These are phyloP conservation scores for Agrochola lota DNA, from an alignment of 2,888 invertebrate genomes.

Conservation along the genomic window DNA sequence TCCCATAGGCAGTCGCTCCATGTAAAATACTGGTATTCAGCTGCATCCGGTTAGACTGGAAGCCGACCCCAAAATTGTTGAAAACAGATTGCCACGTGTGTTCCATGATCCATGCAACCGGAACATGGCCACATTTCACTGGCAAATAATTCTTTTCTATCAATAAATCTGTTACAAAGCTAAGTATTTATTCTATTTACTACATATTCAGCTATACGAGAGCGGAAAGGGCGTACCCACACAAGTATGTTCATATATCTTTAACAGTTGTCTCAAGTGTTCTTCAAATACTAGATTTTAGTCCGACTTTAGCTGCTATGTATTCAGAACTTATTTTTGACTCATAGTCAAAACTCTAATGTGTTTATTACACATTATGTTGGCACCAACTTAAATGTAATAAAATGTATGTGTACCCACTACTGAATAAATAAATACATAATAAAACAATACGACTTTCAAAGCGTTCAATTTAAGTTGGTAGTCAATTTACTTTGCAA, in stretches of 20 bases:
- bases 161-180: constrained; percentile 31
- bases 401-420: too few species aligned
- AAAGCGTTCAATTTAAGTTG: neutral
- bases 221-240: constrained; percentile 42
- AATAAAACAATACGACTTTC: neutral
- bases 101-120: too few species aligned
- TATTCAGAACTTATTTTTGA: neutral
- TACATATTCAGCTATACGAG: constrained; percentile 31
- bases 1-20: too few species aligned
- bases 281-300: constrained; percentile 17
- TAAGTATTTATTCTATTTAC: constrained; percentile 42
- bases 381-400: too few species aligned
- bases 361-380: too few species aligned
- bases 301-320: constrained; percentile 1
- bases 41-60: too few species aligned
- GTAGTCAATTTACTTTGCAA: neutral
- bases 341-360: too few species aligned
- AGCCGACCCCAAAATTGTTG: too few species aligned
- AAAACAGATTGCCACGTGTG: too few species aligned
- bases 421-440: too few species aligned
- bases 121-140: neutral
- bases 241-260: constrained; percentile 38
- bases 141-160: neutral
- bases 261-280: constrained; percentile 37
- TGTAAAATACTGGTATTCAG: too few species aligned